phyloP scores from a whole-genome alignment of 2,888 invertebrate species.

The Drepana falcataria region DNA sequence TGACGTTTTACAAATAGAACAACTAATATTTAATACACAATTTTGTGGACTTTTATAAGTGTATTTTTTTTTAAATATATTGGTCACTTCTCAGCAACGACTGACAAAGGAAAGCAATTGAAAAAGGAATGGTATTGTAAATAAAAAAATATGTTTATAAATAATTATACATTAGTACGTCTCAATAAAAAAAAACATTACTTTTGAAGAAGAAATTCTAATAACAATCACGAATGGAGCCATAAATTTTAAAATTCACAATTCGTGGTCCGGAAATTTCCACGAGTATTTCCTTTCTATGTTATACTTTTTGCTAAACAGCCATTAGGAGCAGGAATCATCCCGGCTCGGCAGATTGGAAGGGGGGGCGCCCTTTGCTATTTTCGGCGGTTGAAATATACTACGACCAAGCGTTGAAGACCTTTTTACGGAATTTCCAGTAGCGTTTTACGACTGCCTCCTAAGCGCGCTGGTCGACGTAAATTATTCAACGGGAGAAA shows the following conservation, averaged over 20 bases:
- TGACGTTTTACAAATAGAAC: neutral
- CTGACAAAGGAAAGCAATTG: no score
- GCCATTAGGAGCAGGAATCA: slow-evolving; percentile 62
- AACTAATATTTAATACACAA: neutral
- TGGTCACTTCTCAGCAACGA: no score
- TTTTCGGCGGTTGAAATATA: slow-evolving; percentile 74
- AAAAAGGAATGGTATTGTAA: no score
- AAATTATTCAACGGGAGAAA: slow-evolving; percentile 61
- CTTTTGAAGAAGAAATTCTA: neutral
- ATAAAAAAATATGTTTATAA: no score
- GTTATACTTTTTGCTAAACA: slow-evolving; percentile 50
- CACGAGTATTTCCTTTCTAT: slow-evolving; percentile 33
- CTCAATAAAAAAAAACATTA: neutral
- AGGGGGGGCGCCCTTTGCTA: slow-evolving; percentile 58
- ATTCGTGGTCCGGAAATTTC: slow-evolving; percentile 30
- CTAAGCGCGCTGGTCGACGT: slow-evolving; percentile 60
- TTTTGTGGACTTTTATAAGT: neutral
- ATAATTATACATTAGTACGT: no score
- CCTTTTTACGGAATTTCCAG: slow-evolving; percentile 72
- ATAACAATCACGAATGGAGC: slow-evolving; percentile 12
- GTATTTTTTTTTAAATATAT: neutral
- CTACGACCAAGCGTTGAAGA: slow-evolving; percentile 73
- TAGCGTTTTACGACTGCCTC: slow-evolving; percentile 67
- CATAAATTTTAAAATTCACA: slow-evolving; percentile 33
- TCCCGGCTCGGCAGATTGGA: slow-evolving; percentile 29